Conservation (phyloP, 2,797 vertebrate species). For the Girardinus metallicus region DNA sequence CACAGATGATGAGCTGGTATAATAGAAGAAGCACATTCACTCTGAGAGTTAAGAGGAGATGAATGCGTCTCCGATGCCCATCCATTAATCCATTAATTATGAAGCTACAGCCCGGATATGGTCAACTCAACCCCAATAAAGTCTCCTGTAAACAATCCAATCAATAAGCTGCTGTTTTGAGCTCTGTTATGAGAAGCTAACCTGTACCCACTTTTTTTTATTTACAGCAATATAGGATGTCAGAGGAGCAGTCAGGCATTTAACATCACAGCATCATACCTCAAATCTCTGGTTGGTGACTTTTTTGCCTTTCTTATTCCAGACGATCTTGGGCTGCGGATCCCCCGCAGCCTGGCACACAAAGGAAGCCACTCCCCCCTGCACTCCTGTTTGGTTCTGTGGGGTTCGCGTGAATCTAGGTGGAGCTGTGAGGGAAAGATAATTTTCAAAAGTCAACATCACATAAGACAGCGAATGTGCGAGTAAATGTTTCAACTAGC, state of each 20-base stretch:
- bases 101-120: slow-evolving; percentile 4
- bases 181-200: background rate
- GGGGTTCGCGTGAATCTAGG: slow-evolving; percentile 95
- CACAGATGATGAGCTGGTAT: background rate
- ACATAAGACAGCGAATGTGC: too few relatives aligned
- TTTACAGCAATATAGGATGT: slow-evolving; percentile 1
- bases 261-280: slow-evolving; percentile 77
- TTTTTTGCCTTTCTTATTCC: slow-evolving; percentile 99
- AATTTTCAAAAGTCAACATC: slow-evolving; percentile 17
- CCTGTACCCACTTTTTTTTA: background rate
- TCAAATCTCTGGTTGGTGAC: slow-evolving; percentile 99
- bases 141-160: slow-evolving; percentile 4
- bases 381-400: slow-evolving; percentile 95
- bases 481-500: background rate
- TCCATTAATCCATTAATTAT: slow-evolving; percentile 8
- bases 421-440: slow-evolving; percentile 83
- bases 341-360: slow-evolving; percentile 97
- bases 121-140: background rate
- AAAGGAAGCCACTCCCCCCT: slow-evolving; percentile 96
- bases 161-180: slow-evolving; percentile 2
- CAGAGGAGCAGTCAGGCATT: background rate
- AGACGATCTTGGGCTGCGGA: slow-evolving; percentile 96
- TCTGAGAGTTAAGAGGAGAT: background rate
- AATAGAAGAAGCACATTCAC: background rate
- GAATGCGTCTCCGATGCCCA: too few relatives aligned